These are phyloP conservation scores for Ormia ochracea DNA, from an alignment of 2,888 invertebrate species.

Conservation along the genomic window DNA sequence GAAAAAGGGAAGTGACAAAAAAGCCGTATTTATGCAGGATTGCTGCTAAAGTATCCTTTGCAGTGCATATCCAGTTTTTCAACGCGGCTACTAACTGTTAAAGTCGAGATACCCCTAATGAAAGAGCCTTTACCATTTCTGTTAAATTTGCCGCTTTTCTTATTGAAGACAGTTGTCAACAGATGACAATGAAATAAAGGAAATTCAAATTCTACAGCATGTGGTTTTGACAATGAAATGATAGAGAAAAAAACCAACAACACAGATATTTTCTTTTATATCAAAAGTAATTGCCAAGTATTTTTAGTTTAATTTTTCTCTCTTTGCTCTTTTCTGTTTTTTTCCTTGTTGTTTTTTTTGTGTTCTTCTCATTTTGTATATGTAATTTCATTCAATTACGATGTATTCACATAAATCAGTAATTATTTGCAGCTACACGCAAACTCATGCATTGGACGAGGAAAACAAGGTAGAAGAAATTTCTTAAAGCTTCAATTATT, in stretches of 20 bases:
- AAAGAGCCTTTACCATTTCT: no score
- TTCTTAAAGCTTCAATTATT: conserved; percentile 7
- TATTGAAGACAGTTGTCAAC: conserved; percentile 45
- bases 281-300: conserved; percentile 52
- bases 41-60: no score
- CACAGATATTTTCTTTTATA: conserved; percentile 51
- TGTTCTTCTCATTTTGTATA: no score
- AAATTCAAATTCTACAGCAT: conserved; percentile 33
- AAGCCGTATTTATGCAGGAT: no score
- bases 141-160: conserved; percentile 35
- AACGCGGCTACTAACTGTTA: no score
- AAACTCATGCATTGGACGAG: not conserved
- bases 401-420: conserved; percentile 37
- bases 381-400: conserved; percentile 35
- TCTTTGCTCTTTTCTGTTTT: not conserved
- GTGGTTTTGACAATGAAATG: conserved; percentile 55
- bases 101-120: no score
- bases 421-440: conserved; percentile 48
- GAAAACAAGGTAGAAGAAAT: not conserved
- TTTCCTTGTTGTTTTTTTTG: not conserved
- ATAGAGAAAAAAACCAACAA: conserved; percentile 15
- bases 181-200: conserved; percentile 2
- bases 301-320: not conserved
- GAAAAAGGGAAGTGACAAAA: no score
- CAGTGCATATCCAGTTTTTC: no score